Conservation (phyloP, 1,140 invertebrate genomes). For the Neodiprion lecontei region DNA sequence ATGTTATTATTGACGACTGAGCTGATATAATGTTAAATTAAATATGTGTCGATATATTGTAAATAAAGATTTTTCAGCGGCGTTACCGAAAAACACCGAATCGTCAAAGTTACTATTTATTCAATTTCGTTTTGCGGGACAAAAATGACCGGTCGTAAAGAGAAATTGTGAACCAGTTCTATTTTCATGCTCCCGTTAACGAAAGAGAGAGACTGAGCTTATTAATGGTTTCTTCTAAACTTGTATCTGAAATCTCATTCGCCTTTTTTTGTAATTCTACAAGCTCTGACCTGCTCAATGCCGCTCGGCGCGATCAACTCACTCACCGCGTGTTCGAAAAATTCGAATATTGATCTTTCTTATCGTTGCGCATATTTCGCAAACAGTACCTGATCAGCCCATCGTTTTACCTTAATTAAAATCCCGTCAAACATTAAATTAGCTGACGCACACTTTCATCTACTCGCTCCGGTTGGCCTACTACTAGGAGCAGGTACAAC, state of each 20-base stretch:
- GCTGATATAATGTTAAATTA: constrained; percentile 32
- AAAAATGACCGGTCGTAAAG: not conserved
- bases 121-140: not conserved
- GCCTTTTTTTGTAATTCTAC: too few relatives aligned
- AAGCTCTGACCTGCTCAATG: not conserved
- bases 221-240: too few relatives aligned
- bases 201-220: too few relatives aligned
- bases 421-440: constrained; percentile 28
- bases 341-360: constrained; percentile 9
- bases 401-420: constrained; percentile 13
- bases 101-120: not conserved
- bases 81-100: constrained; percentile 29
- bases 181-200: too few relatives aligned
- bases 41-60: constrained; percentile 44
- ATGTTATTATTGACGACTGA: constrained; percentile 40
- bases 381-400: constrained; percentile 11
- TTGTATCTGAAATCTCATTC: too few relatives aligned
- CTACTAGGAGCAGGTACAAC: constrained; percentile 25
- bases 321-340: constrained; percentile 4
- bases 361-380: not conserved
- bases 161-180: too few relatives aligned
- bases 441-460: constrained; percentile 28
- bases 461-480: constrained; percentile 18
- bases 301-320: constrained; percentile 13
- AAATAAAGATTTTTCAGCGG: constrained; percentile 47